Conservation (phyloP, 2,797 vertebrate species). For the Lepus oiostolus region DNA sequence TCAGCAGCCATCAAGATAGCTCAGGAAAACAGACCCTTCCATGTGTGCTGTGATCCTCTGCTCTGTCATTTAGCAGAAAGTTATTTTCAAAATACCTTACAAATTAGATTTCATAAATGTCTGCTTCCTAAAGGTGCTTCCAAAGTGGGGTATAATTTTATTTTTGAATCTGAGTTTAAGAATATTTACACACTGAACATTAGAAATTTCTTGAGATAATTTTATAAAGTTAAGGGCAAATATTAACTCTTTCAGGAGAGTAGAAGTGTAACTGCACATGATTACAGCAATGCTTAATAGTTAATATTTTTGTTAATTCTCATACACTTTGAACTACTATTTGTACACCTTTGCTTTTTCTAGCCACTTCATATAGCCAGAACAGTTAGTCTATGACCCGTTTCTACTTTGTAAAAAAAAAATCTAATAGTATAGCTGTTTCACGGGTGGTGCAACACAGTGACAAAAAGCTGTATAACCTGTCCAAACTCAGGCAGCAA, state of each 20-base stretch:
- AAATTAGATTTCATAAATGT: neutral
- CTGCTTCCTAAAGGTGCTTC: neutral
- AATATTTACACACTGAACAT: neutral
- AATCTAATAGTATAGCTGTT: neutral
- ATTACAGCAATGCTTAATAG: neutral
- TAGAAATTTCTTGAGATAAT: neutral
- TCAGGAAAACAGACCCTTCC: neutral
- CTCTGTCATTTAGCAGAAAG: neutral
- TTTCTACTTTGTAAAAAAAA: slow-evolving; percentile 12
- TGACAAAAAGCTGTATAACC: neutral
- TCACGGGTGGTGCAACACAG: neutral
- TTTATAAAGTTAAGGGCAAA: neutral
- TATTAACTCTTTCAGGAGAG: neutral
- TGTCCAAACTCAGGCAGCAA: neutral
- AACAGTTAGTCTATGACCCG: neutral
- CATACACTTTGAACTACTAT: neutral
- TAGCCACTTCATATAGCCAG: neutral
- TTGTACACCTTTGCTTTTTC: neutral
- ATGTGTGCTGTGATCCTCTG: neutral
- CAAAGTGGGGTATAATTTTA: neutral
- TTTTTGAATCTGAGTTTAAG: neutral
- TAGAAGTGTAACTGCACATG: neutral
- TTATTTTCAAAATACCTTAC: slow-evolving; percentile 10
- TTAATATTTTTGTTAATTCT: neutral
- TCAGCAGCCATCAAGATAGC: neutral